These are phyloP conservation scores for Archivesica marissinica DNA, from an alignment of 1,140 invertebrate species.

Conservation along the genomic window DNA sequence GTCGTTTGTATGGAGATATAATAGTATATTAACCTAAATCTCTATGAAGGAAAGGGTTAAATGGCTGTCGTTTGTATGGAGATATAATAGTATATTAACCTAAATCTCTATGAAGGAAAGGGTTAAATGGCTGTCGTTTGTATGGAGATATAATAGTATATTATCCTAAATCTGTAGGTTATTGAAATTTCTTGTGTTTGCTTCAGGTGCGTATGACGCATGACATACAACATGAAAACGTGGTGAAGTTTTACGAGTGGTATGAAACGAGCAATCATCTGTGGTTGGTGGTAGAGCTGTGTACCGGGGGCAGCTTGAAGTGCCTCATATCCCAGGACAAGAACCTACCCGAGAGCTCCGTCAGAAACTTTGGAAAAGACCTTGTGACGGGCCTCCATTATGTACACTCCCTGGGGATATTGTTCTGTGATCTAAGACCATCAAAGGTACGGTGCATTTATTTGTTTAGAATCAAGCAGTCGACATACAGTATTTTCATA, in stretches of 20 bases:
- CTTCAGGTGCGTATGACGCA: conserved; percentile 83
- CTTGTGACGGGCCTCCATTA: conserved; percentile 82
- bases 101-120: no score
- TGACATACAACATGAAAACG: conserved; percentile 82
- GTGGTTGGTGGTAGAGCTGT: conserved; percentile 84
- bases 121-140: no score
- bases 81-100: no score
- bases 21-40: no score
- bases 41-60: no score
- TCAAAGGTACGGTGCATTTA: conserved; percentile 78
- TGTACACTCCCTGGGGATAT: conserved; percentile 82
- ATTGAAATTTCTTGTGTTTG: conserved; percentile 18
- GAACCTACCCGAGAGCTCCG: conserved; percentile 81
- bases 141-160: no score
- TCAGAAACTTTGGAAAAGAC: conserved; percentile 82
- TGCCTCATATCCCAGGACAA: conserved; percentile 81
- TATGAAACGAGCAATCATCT: conserved; percentile 84
- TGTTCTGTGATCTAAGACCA: conserved; percentile 83
- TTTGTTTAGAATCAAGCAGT: no score
- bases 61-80: no score
- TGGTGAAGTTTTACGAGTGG: conserved; percentile 84
- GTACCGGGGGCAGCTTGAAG: conserved; percentile 83
- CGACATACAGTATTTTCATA: no score
- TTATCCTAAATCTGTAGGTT: no score
- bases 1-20: no score